A percentile compares a stretch with the other conserved stretches of the same genome.
These are phyloP conservation scores for Micropoecilia bifurca DNA, from an alignment of 2,797 vertebrate species.

Conservation along the genomic window DNA sequence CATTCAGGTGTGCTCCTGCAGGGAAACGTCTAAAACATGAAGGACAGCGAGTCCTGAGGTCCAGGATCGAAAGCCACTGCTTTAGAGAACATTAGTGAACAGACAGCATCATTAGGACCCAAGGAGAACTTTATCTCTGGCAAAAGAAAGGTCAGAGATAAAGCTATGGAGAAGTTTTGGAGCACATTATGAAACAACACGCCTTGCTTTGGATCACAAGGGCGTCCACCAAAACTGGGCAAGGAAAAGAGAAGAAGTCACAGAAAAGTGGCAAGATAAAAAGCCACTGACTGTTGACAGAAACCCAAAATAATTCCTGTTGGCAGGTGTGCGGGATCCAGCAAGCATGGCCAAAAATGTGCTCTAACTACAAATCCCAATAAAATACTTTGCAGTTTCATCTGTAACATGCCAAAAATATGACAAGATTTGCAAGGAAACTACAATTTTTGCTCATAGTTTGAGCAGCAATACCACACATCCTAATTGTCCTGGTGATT, in stretches of 20 bases:
- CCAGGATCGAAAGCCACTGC: not conserved
- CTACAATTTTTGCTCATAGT: conserved; percentile 35
- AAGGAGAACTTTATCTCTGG: not conserved
- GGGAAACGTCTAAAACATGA: not conserved
- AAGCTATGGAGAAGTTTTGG: not conserved
- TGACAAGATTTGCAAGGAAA: not conserved
- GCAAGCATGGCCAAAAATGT: not conserved
- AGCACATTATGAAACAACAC: not conserved
- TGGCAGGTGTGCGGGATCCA: not conserved
- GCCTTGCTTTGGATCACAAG: not conserved
- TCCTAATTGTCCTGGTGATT: conserved; percentile 64
- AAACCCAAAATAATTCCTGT: not conserved
- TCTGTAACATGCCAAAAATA: not conserved
- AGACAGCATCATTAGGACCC: not conserved
- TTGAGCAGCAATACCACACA: conserved; percentile 20
- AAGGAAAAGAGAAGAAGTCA: conserved; percentile 1
- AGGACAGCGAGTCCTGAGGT: not conserved
- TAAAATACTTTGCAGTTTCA: not conserved
- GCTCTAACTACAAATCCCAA: not conserved
- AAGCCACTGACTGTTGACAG: not conserved
- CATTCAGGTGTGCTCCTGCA: not conserved
- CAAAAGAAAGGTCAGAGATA: not conserved
- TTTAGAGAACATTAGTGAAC: not conserved
- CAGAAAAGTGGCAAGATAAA: not conserved
- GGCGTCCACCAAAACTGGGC: not conserved